Evolutionary conservation across 1,140 invertebrate species (phyloP), one percentile per base, ranked within the genome.

Genomic region (Drosophila paulistorum): DNA sequence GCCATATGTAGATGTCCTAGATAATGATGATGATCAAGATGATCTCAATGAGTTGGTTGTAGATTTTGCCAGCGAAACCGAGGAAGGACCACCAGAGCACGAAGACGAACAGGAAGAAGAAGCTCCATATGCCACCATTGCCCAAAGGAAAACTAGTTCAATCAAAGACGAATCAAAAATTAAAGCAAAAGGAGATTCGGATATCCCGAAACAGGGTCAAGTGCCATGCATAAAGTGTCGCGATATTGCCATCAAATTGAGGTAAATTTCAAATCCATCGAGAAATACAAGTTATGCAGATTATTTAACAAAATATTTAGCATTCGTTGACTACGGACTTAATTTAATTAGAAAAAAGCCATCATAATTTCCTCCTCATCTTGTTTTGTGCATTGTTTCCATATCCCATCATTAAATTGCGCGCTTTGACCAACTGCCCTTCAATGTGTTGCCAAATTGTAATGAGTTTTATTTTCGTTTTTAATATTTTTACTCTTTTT

Each of bases 161-260:
- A 41, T 41, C 20, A 11, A 39, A 57, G 35, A 20, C 17, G 26
- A 26, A 60, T n/a, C 5, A 39, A 17, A 37, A 10, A 7, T 26
- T 11, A 10, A 33, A 54, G 7, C 10, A 13, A 41, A 59, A 48
- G 13, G 39, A 45, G 35, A 51, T 20, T 23, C 45, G 7, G 17
- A 48, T 1, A 17, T 48, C 7, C 9, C n/a, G 9, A 20, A 51
- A 17, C 45, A 51, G 17, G 41, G 14, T n/a, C 65, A 79, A 68
- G 89, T 91, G 89, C 89, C 89, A 90, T 91, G 89, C 51, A 71
- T 78, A 75, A 91, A 91, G 71, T 91, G 89, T 70, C 89, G 89
- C 57, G 74, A 91, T 67, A 70, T 91, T 71, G 89, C 89, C 75
- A 85, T 89, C 55, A 90, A 89, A 76, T 71, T 91, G 65, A 91